Evolutionary conservation across 2,797 vertebrate species (phyloP), one percentile per base, ranked within the genome.

Genomic region (Pipistrellus pipistrellus): DNA sequence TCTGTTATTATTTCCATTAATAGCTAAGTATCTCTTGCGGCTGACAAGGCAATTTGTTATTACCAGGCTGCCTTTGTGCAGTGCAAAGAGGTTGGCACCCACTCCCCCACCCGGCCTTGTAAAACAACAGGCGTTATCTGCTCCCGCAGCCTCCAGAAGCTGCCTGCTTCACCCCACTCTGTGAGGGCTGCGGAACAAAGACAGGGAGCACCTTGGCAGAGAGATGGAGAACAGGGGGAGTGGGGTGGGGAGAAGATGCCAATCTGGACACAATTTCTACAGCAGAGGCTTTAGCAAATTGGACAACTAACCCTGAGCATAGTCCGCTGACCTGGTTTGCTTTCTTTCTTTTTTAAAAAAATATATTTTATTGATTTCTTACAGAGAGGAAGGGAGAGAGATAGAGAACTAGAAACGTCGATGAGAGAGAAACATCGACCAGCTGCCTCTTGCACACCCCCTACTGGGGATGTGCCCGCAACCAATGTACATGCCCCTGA

Each of bases 1-100:
- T 98, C 97, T 98, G 96, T 97, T 97, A 98, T 98, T 98, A 98
- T 98, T 98, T 98, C 98, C 97, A 97, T 98, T 98, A 98, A 98
- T 97, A 97, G 97, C 97, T 73, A 97, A 97, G 96, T 97, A 97
- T 98, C 97, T 97, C 96, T 98, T 96, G 96, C 91, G 97, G 97
- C 93, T 98, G 98, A 98, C 98, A 98, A 98, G 97, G 97, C 97
- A 98, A 98, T 98, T 98, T 98, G 89, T 97, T 96, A 97, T 93
- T 97, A 96, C 97, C 88, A 95, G 68, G 4, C 72, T 8, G 93
- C 88, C 96, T 98, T 98, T 97, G 97, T 97, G 95, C 88, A 88
- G 88, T 83, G 95, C 80, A 95, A 84, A 97, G 96, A 95, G 97
- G 95, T 92, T 97, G 97, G 94, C 88, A 83, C 88, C 83, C 1